Conservation (phyloP, 2,797 vertebrate species). For the Sebastes flavidus region DNA sequence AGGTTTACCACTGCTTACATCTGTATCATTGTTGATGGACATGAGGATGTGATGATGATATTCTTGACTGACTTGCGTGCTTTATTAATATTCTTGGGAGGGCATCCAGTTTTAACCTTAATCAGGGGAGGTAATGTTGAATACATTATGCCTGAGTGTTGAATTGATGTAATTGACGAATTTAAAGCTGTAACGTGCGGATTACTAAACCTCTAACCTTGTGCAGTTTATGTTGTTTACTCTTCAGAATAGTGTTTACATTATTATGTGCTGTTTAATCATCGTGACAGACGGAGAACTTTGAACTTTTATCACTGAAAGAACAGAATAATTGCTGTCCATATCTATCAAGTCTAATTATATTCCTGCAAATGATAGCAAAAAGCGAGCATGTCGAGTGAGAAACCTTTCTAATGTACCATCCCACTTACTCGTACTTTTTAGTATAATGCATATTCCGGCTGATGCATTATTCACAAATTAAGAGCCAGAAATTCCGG, state of each 20-base stretch:
- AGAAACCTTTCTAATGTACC: slow-evolving; percentile 69
- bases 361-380: slow-evolving; percentile 49
- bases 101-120: slow-evolving; percentile 42
- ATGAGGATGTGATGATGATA: slow-evolving; percentile 63
- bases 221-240: slow-evolving; percentile 42
- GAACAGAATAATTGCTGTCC: slow-evolving; percentile 21
- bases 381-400: slow-evolving; percentile 52
- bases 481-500: slow-evolving; percentile 70
- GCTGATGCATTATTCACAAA: slow-evolving; percentile 79
- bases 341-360: slow-evolving; percentile 40
- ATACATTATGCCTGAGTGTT: slow-evolving; percentile 36
- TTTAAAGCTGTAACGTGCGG: slow-evolving; percentile 15
- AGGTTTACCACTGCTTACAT: slow-evolving; percentile 71
- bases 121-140: slow-evolving; percentile 23
- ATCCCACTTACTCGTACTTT: slow-evolving; percentile 58
- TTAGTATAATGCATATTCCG: slow-evolving; percentile 72
- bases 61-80: slow-evolving; percentile 65
- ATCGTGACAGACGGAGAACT: slow-evolving; percentile 39
- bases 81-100: slow-evolving; percentile 67
- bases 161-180: slow-evolving; percentile 34
- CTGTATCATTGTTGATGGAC: slow-evolving; percentile 73
- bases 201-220: slow-evolving; percentile 14
- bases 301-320: slow-evolving; percentile 29
- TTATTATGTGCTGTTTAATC: slow-evolving; percentile 32
- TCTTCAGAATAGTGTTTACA: slow-evolving; percentile 18